Percentiles rank a stretch among this genome's conserved stretches.
Conservation (phyloP, 2,113 vertebrate species). For the Phoenicopterus ruber region DNA sequence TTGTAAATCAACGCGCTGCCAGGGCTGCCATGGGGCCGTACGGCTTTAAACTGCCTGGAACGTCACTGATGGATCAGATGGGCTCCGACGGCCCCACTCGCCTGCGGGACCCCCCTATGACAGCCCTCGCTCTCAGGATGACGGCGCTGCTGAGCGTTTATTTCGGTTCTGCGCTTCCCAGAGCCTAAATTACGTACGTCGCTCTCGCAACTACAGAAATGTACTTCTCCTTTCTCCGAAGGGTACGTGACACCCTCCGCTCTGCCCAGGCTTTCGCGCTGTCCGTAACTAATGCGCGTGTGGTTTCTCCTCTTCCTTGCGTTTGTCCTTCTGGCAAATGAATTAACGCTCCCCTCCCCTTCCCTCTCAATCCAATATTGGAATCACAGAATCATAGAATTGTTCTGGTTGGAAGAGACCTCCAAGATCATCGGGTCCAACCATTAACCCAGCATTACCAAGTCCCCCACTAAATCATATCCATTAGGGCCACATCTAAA, state of each 20-base stretch:
- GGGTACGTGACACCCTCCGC: accelerated
- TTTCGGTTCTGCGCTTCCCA: background rate
- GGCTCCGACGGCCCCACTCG: accelerated
- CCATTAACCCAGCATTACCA: too few relatives aligned
- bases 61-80: accelerated
- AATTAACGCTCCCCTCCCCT: background rate
- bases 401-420: too few relatives aligned
- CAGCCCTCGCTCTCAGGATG: too few relatives aligned
- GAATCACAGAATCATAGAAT: too few relatives aligned
- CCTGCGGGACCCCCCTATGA: background rate
- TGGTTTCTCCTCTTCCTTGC: background rate
- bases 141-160: accelerated
- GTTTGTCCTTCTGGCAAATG: background rate
- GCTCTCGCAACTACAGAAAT: background rate
- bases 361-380: background rate
- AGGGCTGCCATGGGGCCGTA: background rate
- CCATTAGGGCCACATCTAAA: too few relatives aligned
- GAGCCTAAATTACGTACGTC: background rate
- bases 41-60: accelerated
- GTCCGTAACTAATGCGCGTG: accelerated
- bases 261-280: background rate
- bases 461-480: too few relatives aligned
- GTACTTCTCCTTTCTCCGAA: background rate
- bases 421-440: too few relatives aligned
- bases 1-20: accelerated